Evolutionary conservation across 2,113 vertebrate species (phyloP), one percentile per base, ranked within the genome.

Genomic region (Corydoras sp.): DNA sequence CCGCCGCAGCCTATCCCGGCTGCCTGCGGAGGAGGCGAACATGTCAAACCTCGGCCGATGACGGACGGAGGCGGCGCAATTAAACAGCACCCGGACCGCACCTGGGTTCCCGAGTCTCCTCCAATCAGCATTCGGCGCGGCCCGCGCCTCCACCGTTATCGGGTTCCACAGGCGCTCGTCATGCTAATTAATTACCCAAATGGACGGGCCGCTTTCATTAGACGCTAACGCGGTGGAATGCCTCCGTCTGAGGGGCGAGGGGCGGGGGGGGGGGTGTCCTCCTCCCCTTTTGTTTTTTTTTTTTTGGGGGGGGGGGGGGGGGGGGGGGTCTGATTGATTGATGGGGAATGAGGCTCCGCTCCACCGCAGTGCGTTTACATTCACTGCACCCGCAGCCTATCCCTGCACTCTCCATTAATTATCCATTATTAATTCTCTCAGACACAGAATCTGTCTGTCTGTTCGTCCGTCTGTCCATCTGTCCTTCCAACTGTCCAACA

Each of bases 1-100:
- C n/a, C n/a, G n/a, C n/a, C n/a, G n/a, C n/a, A n/a, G n/a, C n/a
- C n/a, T n/a, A n/a, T 10, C 10, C 31, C 31, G 2, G 5, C 35
- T 10, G 32, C 55, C 35, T 24, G 3, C 18, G 61, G 68, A 71
- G 11, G 60, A 65, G 72, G 73, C 65, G 62, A 49, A 51, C 77
- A 76, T 77, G 85, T 89, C 88, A 87, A 88, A 89, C 87, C 85
- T 80, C 74, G n/a, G 53, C 65, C 62, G 51, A 55, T 50, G 15
- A 71, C 71, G 58, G 87, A 86, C 83, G 65, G 88, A 88, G 84
- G 76, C 82, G 78, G 89, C 90, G 87, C 87, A 53, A 53, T 53
- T 53, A 5, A 10, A 4, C 10, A 6, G 2, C 51, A 6, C 2
- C 51, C 31, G 64, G 81, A 81, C 81, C 74, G 80, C 84, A 80